phyloP scores from a whole-genome alignment of 2,113 vertebrate genomes.

The Butorides virescens region DNA sequence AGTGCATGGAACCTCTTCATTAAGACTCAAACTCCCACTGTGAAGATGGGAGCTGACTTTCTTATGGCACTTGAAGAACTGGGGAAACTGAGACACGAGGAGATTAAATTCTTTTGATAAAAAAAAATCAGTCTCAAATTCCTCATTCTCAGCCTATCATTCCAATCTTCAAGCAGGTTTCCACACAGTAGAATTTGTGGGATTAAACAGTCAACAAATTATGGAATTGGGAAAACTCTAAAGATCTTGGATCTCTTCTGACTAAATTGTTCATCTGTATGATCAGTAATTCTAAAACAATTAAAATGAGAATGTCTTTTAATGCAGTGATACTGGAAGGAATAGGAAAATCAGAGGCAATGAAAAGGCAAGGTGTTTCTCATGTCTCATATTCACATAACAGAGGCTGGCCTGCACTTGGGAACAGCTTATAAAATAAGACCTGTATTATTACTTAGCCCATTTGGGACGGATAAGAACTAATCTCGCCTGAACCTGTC shows the following conservation, averaged over 20 bases:
- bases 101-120: not conserved
- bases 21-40: not conserved
- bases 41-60: not conserved
- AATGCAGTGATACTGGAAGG: not conserved
- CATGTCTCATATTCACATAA: accelerated
- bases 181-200: not conserved
- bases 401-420: not conserved
- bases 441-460: not conserved
- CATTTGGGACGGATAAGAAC: not conserved
- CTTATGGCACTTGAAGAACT: not conserved
- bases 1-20: constrained; percentile 9
- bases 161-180: not conserved
- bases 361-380: not conserved
- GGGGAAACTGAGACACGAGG: not conserved
- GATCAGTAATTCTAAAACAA: not conserved
- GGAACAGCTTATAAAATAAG: not conserved
- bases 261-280: not conserved
- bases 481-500: not conserved
- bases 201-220: not conserved
- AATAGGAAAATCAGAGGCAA: not conserved
- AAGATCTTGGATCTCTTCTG: not conserved
- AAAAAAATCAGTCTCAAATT: not conserved
- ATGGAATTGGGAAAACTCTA: not conserved
- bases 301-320: not conserved
- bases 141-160: not conserved